Evolutionary conservation across 35 echinoderm and acorn worm species (phyloP).

Genomic region (Apostichopus parvimensis): DNA sequence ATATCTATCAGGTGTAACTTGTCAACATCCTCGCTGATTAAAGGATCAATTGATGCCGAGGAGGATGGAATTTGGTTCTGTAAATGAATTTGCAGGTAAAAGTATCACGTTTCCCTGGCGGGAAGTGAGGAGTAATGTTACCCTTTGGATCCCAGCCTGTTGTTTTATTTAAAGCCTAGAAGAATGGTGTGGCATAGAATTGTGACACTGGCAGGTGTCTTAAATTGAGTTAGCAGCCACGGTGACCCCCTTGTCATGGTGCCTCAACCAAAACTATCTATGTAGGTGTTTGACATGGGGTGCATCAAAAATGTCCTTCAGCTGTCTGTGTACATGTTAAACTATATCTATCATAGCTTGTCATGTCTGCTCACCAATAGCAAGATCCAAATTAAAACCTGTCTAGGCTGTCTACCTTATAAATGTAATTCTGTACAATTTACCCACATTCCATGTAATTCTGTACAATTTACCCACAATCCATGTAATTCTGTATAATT

Average conservation of each 20-base stretch:
- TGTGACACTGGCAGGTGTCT: slow-evolving; percentile 22
- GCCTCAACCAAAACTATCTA: too few species aligned
- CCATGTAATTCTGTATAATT: too few species aligned
- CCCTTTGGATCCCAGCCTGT: background rate
- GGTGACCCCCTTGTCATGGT: background rate
- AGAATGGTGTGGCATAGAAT: background rate
- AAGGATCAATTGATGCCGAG: background rate
- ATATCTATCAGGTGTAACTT: slow-evolving; percentile 26
- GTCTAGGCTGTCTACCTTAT: too few species aligned
- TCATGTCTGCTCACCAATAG: too few species aligned
- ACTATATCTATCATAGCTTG: too few species aligned
- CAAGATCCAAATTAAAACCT: too few species aligned
- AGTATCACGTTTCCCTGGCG: background rate
- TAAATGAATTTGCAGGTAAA: slow-evolving; percentile 24
- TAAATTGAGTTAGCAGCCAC: background rate
- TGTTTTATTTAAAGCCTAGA: background rate
- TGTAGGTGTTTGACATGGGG: too few species aligned
- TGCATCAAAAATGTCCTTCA: too few species aligned
- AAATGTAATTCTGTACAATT: too few species aligned
- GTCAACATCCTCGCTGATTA: slow-evolving; percentile 9
- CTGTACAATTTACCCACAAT: too few species aligned
- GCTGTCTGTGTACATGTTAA: too few species aligned
- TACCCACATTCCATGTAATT: too few species aligned
- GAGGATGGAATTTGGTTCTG: slow-evolving; percentile 3
- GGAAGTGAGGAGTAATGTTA: slow-evolving; percentile 8